A percentile compares a stretch with the other conserved stretches of the same genome.
Evolutionary conservation across 2,113 vertebrate genomes (phyloP).

Genomic region (Lepus americanus): DNA sequence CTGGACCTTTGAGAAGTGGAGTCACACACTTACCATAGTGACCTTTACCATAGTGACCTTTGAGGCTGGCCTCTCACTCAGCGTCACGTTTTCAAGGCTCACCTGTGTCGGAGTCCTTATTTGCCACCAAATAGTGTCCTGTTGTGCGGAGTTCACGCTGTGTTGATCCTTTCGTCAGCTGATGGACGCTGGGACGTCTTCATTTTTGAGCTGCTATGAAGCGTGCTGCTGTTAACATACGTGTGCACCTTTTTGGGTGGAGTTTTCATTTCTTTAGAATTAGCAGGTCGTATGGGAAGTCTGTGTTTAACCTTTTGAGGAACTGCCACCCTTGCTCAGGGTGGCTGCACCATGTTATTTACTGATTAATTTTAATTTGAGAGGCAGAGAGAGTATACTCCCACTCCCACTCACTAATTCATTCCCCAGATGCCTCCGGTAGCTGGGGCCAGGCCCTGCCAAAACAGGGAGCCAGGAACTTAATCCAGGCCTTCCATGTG

Average conservation of each 20-base stretch:
- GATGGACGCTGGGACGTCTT: neutral
- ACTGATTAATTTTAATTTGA: too few species aligned
- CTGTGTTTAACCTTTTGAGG: neutral
- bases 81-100: neutral
- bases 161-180: neutral
- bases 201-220: neutral
- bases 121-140: neutral
- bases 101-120: neutral
- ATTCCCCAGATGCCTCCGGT: too few species aligned
- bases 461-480: too few species aligned
- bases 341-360: neutral
- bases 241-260: neutral
- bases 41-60: neutral
- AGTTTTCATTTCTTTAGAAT: conserved; percentile 43
- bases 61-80: neutral
- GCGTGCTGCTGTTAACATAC: neutral
- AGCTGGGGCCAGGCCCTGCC: too few species aligned
- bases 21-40: neutral
- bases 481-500: too few species aligned
- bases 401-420: too few species aligned
- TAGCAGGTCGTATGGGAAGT: neutral
- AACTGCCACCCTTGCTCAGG: neutral
- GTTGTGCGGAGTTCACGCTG: neutral
- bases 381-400: too few species aligned
- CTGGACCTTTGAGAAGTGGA: neutral